These are phyloP conservation scores for Emys orbicularis DNA, from an alignment of 2,797 vertebrate genomes.

Conservation along the genomic window DNA sequence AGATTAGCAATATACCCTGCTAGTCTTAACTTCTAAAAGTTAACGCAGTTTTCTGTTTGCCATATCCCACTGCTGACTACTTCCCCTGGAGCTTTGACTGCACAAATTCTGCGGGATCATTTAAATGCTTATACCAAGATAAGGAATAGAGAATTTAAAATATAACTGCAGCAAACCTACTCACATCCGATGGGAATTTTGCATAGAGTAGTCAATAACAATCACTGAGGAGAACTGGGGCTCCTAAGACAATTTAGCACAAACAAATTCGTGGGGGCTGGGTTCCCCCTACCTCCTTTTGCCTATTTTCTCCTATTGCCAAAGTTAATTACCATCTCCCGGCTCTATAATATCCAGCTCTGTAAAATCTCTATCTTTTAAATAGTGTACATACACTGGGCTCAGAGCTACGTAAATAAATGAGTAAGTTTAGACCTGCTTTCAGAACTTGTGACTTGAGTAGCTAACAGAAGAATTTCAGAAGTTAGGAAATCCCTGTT, in stretches of 20 bases:
- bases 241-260: rapidly evolving
- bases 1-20: not conserved
- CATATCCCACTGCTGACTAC: not conserved
- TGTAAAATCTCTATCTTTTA: not conserved
- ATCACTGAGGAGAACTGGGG: rapidly evolving
- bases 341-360: not conserved
- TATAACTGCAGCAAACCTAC: not conserved
- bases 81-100: not conserved
- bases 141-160: not conserved
- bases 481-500: not conserved
- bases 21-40: not conserved
- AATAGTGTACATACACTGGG: not conserved
- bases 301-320: not conserved
- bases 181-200: not conserved
- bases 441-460: not conserved
- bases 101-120: not conserved
- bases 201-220: not conserved
- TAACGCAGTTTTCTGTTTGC: not conserved
- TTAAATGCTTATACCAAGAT: not conserved
- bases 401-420: not conserved
- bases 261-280: rapidly evolving
- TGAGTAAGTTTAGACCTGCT: not conserved
- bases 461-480: not conserved
- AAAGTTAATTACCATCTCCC: not conserved
- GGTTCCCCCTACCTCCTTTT: not conserved